phyloP scores from a whole-genome alignment of 2,797 vertebrate species.

The Aulostomus chinensis region DNA sequence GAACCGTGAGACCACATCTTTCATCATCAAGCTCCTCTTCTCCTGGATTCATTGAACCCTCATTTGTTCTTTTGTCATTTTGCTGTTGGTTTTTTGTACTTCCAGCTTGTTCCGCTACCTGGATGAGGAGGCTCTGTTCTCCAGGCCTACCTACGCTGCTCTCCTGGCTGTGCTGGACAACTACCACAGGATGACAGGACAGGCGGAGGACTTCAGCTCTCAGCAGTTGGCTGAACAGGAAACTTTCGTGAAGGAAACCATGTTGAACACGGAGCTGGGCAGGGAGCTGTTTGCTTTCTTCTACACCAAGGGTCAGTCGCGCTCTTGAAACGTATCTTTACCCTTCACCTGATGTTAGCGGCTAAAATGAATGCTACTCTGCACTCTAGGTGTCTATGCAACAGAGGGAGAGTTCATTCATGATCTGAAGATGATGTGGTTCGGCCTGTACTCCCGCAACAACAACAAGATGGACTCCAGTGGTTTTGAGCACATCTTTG shows the following conservation, averaged over 20 bases:
- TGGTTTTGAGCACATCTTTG: slow-evolving; percentile 95
- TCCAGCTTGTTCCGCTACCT: slow-evolving; percentile 77
- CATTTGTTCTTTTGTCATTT: neutral
- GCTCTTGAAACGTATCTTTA: no score
- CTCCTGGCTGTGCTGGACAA: slow-evolving; percentile 80
- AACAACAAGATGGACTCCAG: slow-evolving; percentile 84
- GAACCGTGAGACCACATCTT: slow-evolving; percentile 64
- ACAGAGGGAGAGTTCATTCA: slow-evolving; percentile 83
- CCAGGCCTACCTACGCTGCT: slow-evolving; percentile 78
- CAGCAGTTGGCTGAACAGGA: slow-evolving; percentile 79
- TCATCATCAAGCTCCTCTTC: neutral
- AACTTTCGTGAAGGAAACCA: slow-evolving; percentile 73
- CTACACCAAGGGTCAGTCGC: slow-evolving; percentile 71
- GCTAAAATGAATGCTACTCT: slow-evolving; percentile 1
- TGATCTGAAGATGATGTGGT: slow-evolving; percentile 96
- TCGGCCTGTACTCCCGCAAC: slow-evolving; percentile 90
- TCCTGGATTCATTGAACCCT: no score
- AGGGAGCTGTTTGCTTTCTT: slow-evolving; percentile 80
- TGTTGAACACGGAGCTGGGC: slow-evolving; percentile 79
- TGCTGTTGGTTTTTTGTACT: neutral
- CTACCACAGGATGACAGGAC: slow-evolving; percentile 78
- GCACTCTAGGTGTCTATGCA: slow-evolving; percentile 79
- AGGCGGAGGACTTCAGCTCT: slow-evolving; percentile 61
- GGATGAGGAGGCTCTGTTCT: slow-evolving; percentile 77
- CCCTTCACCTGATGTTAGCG: neutral